Base-by-base conservation (phyloP, 1,140 invertebrate genomes). In the Pseudomyrmex sp. region DNA sequence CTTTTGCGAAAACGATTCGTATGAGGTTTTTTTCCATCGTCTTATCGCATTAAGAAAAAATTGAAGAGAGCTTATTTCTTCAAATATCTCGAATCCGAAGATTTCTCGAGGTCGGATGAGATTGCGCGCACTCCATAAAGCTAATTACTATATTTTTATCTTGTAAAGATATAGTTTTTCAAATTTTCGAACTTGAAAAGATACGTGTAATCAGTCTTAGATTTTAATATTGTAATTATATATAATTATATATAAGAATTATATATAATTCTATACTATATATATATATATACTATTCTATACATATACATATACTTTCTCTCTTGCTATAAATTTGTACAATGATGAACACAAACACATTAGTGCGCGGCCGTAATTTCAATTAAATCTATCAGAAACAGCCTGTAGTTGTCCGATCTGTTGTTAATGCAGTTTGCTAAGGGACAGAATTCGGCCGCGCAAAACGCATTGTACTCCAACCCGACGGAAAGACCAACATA, bases 401-500 rank as follows among this genome's bases (percentile, higher is more conserved):
- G 59, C 9, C 4, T 18, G 4, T 4, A 23, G 44, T 48, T 20
- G 46, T 35, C 48, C n/a, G 10, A 20, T 12, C 35, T 35, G 35
- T 50, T 74, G 58, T 48, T 48, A 50, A 63, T 44, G 12, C 46
- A 63, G n/a, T 62, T 76, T 76, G 12, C 59, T 26, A 54, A 76
- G 23, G 10, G 44, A 63, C 44, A 52, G 20, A 63, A 50, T 76
- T 76, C 35, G 9, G n/a, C 5, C 23, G 48, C 18, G 20, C 8
- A 0, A 61, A 35, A 74, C 48, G 56, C 61, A 44, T 48, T 50
- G 66, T 52, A 23, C 2, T 35, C 15, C 58, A 74, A 35, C 35
- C 1, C 12, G 73, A 75, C 59, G 23, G 9, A 50, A 76, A 63
- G 73, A 76, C 46, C 23, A 48, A 63, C 48, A 76, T 63, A 76